Percentiles rank a stretch among this genome's conserved stretches.
phyloP scores from a whole-genome alignment of 2,113 vertebrate species.

The Casuarius casuarius region DNA sequence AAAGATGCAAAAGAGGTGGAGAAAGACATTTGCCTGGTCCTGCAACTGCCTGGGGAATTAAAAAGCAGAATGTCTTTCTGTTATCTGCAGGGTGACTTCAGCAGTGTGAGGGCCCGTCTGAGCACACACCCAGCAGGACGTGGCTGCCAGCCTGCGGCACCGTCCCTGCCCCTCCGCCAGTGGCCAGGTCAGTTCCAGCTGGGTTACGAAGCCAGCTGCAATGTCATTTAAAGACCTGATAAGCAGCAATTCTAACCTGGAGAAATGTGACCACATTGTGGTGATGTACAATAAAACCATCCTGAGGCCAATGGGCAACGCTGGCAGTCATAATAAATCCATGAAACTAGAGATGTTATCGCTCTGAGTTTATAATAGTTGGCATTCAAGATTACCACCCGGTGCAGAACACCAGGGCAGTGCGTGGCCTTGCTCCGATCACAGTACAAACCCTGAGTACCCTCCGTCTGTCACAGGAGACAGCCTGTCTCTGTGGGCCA shows the following conservation, averaged over 20 bases:
- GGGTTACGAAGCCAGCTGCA: background rate
- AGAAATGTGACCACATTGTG: slow-evolving; percentile 48
- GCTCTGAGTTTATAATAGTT: slow-evolving; percentile 33
- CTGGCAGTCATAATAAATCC: slow-evolving; percentile 55
- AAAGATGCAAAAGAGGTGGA: background rate
- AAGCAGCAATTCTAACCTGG: slow-evolving; percentile 39
- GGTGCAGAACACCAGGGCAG: slow-evolving; percentile 9
- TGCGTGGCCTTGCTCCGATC: background rate
- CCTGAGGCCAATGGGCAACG: slow-evolving; percentile 56
- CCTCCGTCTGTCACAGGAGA: background rate
- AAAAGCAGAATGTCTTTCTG: background rate
- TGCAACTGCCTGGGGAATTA: background rate
- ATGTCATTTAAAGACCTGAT: background rate
- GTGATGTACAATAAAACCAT: slow-evolving; percentile 55
- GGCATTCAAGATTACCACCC: slow-evolving; percentile 54
- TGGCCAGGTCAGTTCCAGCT: background rate
- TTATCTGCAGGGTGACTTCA: background rate
- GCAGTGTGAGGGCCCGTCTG: background rate
- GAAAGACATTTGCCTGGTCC: background rate
- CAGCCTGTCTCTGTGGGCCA: background rate
- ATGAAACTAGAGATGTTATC: slow-evolving; percentile 42
- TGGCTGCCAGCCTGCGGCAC: background rate
- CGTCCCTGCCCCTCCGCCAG: background rate
- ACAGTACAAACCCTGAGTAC: background rate
- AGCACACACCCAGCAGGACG: fast-evolving